Percentiles rank a stretch among this genome's conserved stretches.
Conservation (phyloP, 2,888 invertebrate species). For the Epirrhoe alternata region DNA sequence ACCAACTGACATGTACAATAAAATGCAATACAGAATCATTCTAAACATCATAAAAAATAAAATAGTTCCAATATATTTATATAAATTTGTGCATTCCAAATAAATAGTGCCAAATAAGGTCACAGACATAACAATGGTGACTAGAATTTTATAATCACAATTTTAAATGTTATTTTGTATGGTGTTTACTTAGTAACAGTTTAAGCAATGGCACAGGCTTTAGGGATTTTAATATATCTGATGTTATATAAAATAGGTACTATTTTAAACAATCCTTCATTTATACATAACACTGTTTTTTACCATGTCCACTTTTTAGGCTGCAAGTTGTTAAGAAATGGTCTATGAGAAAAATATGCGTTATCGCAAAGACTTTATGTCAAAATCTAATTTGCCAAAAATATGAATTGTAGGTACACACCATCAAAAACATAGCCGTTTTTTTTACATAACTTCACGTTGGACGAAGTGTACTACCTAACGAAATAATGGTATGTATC, state of each 20-base stretch:
- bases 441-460: too few relatives aligned
- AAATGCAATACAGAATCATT: slow-evolving; percentile 52
- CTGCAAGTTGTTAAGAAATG: too few relatives aligned
- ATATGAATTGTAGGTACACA: too few relatives aligned
- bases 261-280: neutral
- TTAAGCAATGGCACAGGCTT: slow-evolving; percentile 18
- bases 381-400: too few relatives aligned
- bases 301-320: too few relatives aligned
- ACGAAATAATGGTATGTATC: too few relatives aligned
- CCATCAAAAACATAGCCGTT: too few relatives aligned
- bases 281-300: neutral
- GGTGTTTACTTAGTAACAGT: slow-evolving; percentile 39
- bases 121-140: slow-evolving; percentile 27
- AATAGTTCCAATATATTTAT: slow-evolving; percentile 63
- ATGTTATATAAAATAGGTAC: neutral
- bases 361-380: too few relatives aligned
- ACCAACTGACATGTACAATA: slow-evolving; percentile 29
- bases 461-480: too few relatives aligned
- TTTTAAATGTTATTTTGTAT: slow-evolving; percentile 60
- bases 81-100: slow-evolving; percentile 80
- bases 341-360: too few relatives aligned
- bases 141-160: slow-evolving; percentile 73
- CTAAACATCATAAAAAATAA: slow-evolving; percentile 50
- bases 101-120: slow-evolving; percentile 78
- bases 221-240: neutral